Conservation (phyloP, 1,140 invertebrate species). For the Rhysida immarginata region DNA sequence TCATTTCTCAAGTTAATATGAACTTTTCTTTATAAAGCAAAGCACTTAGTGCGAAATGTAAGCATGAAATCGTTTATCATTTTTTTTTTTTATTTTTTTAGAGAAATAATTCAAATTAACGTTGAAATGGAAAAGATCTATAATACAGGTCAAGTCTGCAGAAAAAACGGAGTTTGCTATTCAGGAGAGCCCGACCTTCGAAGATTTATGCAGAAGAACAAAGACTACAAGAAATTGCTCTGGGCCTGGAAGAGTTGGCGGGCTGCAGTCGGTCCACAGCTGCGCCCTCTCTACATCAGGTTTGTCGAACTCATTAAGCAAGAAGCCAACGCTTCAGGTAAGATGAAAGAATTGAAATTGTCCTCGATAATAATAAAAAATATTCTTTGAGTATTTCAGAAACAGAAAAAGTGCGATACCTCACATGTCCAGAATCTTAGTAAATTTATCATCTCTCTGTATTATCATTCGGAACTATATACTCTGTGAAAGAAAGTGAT, state of each 20-base stretch:
- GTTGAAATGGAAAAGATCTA: constrained; percentile 30
- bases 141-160: constrained; percentile 28
- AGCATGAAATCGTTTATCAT: too few relatives aligned
- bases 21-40: too few relatives aligned
- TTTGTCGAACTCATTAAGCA: constrained; percentile 41
- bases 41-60: too few relatives aligned
- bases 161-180: constrained; percentile 22
- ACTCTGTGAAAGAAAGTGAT: too few relatives aligned
- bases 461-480: too few relatives aligned
- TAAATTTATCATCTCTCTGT: too few relatives aligned
- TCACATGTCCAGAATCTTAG: too few relatives aligned
- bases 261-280: constrained; percentile 31
- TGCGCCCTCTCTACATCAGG: constrained; percentile 34
- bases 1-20: too few relatives aligned
- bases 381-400: too few relatives aligned
- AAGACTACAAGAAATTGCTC: constrained; percentile 12
- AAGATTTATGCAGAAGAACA: constrained; percentile 27
- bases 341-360: too few relatives aligned
- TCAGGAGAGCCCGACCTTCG: constrained; percentile 34
- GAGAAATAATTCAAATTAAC: constrained; percentile 22
- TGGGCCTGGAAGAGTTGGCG: constrained; percentile 41
- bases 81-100: constrained; percentile 14
- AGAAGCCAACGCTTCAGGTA: constrained; percentile 42
- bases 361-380: too few relatives aligned
- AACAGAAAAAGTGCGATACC: too few relatives aligned